Evolutionary conservation across 2,888 invertebrate species (phyloP).

Genomic region (Trichogramma evanescens): DNA sequence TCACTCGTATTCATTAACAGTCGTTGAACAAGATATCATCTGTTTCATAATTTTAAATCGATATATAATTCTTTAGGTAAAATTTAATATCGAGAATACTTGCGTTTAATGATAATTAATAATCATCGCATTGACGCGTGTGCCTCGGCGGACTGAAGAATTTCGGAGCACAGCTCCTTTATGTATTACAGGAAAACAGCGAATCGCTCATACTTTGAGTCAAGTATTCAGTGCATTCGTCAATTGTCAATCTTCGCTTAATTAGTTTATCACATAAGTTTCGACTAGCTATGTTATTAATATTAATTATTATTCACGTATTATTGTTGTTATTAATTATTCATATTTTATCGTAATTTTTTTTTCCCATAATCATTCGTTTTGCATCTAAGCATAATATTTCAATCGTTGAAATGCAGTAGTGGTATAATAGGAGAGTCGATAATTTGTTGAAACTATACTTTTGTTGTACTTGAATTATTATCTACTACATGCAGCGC

Average conservation of each 20-base stretch:
- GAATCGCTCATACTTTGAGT: neutral
- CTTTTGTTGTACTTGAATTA: too few species aligned
- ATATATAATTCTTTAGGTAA: too few species aligned
- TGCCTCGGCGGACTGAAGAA: slow-evolving; percentile 14
- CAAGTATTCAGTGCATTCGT: slow-evolving; percentile 17
- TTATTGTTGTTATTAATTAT: slow-evolving; percentile 6
- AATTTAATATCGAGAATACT: too few species aligned
- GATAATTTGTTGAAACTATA: neutral
- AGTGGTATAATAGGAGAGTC: slow-evolving; percentile 6
- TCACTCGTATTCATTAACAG: too few species aligned
- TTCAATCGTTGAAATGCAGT: slow-evolving; percentile 10
- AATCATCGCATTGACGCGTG: neutral
- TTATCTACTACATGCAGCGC: too few species aligned
- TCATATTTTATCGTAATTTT: neutral
- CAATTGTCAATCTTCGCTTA: slow-evolving; percentile 20
- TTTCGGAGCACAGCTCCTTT: slow-evolving; percentile 40
- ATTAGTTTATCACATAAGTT: slow-evolving; percentile 40
- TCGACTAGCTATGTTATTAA: slow-evolving; percentile 12
- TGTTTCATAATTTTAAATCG: too few species aligned
- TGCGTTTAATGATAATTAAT: too few species aligned
- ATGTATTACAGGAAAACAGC: slow-evolving; percentile 35
- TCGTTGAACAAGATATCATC: too few species aligned
- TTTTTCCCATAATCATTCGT: neutral
- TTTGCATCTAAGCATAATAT: slow-evolving; percentile 17
- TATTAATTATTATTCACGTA: neutral